Evolutionary conservation across 2,888 invertebrate genomes (phyloP), one percentile per base, ranked within the genome.

Genomic region (Lasioglossum pauxillum): DNA sequence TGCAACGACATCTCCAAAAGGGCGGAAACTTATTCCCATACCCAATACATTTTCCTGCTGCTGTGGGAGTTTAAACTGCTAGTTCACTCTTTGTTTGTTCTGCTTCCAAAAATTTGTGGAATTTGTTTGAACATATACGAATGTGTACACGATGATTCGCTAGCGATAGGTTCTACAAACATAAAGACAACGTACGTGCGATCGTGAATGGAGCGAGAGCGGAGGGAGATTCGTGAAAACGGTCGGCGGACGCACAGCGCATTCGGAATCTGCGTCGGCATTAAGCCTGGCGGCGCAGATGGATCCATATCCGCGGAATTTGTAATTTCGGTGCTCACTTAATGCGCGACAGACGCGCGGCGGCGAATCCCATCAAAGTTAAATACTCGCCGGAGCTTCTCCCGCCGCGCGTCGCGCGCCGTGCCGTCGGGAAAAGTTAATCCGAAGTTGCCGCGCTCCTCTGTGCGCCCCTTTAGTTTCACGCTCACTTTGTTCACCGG

Each of bases 321-420:
- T 78, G 78, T 78, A 83, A 87, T 83, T 84, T 82, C 78, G 16
- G 35, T n/a, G 80, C 74, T 76, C 57, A 38, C 57, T 78, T 75
- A 84, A 88, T 77, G 83, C 53, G 72, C 75, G 73, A 83, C 78
- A 75, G 60, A 74, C 60, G 1, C 69, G 44, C 46, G 74, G 41
- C 71, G 75, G 71, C 73, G 77, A 82, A 84, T 88, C 75, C 86
- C 85, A 91, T 92, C 88, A 92, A 92, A 92, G 90, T 91, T 92
- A 90, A 92, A 87, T 87, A 88, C 88, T 86, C 86, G 87, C 86
- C 89, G 80, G 81, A 89, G 82, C 57, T 57, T 75, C 67, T 76
- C 73, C 73, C 60, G 80, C 49, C 23, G 8, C 16, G 49, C 49
- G 41, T 44, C 41, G 41, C 49, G 49, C 75, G 72, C 75, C 78